Conservation (phyloP, 2,797 vertebrate species). For the Smutsia temminckii region DNA sequence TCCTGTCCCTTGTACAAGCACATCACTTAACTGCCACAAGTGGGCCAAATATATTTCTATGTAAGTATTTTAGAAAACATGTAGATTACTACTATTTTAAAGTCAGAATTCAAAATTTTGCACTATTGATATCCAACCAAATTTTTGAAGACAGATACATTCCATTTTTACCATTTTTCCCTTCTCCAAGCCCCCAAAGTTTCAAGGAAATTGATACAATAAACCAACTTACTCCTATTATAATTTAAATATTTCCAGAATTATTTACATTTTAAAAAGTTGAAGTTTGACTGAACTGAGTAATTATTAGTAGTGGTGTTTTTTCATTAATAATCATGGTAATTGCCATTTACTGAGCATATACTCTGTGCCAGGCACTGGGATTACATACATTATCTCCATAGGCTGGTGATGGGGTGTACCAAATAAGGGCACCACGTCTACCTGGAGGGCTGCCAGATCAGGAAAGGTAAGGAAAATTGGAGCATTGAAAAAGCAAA, state of each 20-base stretch:
- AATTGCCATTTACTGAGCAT: neutral
- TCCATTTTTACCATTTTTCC: neutral
- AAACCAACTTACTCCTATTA: neutral
- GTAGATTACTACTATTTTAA: neutral
- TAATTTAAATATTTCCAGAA: conserved; percentile 35
- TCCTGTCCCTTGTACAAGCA: neutral
- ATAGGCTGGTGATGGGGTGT: neutral
- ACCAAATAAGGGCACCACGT: neutral
- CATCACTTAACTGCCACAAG: neutral
- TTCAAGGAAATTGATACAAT: conserved; percentile 32
- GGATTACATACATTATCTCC: neutral
- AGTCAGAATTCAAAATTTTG: conserved; percentile 32
- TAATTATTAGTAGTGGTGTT: neutral
- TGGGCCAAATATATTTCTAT: conserved; percentile 9
- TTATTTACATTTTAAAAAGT: conserved; percentile 38
- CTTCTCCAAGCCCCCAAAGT: neutral
- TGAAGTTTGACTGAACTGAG: neutral
- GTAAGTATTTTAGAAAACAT: conserved; percentile 1
- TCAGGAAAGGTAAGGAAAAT: neutral
- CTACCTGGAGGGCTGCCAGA: neutral
- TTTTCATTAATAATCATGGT: conserved; percentile 27
- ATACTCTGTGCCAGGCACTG: neutral
- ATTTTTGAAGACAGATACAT: conserved; percentile 1
- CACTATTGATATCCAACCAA: neutral
- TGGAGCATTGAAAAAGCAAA: neutral